These are phyloP conservation scores for Fringilla coelebs DNA, from an alignment of 2,797 vertebrate genomes.

Conservation along the genomic window DNA sequence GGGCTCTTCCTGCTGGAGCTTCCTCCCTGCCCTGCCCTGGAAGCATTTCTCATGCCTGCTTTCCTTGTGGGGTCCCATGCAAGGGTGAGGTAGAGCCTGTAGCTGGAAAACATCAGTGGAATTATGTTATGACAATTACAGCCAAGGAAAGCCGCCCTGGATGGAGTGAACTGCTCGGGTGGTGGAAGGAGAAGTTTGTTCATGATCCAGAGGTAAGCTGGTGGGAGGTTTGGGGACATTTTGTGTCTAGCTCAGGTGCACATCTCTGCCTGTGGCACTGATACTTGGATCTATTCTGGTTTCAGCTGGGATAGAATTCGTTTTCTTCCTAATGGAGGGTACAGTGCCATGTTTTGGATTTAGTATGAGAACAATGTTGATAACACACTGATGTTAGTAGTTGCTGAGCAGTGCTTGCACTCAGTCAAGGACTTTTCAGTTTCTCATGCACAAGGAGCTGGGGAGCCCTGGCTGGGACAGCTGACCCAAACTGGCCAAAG, in stretches of 20 bases:
- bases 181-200: background rate
- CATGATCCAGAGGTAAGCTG: background rate
- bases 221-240: background rate
- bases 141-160: background rate
- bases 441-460: background rate
- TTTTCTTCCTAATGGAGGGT: background rate
- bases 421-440: background rate
- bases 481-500: background rate
- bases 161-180: accelerated
- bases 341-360: background rate
- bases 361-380: background rate
- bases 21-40: background rate
- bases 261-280: background rate
- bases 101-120: background rate
- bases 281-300: background rate
- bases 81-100: background rate
- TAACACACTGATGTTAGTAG: background rate
- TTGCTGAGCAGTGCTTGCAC: background rate
- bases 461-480: background rate
- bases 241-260: background rate
- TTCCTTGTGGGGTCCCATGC: background rate
- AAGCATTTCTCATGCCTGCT: background rate
- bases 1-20: background rate
- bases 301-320: background rate
- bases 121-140: background rate